These are phyloP conservation scores for Nemotelus pantherinus DNA, from an alignment of 2,888 invertebrate species.

Conservation along the genomic window DNA sequence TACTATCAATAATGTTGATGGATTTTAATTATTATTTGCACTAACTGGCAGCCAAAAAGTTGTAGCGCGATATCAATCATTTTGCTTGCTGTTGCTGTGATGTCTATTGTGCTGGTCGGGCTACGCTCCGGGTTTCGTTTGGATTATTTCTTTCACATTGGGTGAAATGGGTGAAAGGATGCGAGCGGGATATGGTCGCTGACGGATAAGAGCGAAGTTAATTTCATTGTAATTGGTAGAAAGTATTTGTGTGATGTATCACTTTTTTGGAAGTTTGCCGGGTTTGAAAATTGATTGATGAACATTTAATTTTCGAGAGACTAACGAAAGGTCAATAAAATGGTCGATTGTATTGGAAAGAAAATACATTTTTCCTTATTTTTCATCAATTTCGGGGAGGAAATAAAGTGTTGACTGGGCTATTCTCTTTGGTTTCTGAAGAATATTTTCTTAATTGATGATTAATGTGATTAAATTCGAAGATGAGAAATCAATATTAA, in stretches of 20 bases:
- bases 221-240: slow-evolving; percentile 30
- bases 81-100: not conserved
- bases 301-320: slow-evolving; percentile 3
- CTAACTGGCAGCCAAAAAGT: slow-evolving; percentile 7
- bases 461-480: no score
- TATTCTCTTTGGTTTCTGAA: no score
- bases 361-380: no score
- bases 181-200: not conserved
- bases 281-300: slow-evolving; percentile 15
- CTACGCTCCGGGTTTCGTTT: no score
- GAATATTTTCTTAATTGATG: no score
- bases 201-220: not conserved
- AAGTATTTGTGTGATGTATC: slow-evolving; percentile 34
- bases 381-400: no score
- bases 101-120: not conserved
- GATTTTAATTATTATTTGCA: slow-evolving; percentile 29
- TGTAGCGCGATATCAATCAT: slow-evolving; percentile 25
- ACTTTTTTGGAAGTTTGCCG: slow-evolving; percentile 9
- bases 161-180: no score
- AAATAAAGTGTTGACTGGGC: no score
- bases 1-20: slow-evolving; percentile 21
- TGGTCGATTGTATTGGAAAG: not conserved
- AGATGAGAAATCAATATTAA: no score
- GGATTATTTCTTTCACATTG: no score
- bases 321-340: not conserved